These are phyloP conservation scores for Cladorhizidae sp. DNA, from an alignment of 37 sponge, comb jelly and placozoan genomes.

Conservation along the genomic window DNA sequence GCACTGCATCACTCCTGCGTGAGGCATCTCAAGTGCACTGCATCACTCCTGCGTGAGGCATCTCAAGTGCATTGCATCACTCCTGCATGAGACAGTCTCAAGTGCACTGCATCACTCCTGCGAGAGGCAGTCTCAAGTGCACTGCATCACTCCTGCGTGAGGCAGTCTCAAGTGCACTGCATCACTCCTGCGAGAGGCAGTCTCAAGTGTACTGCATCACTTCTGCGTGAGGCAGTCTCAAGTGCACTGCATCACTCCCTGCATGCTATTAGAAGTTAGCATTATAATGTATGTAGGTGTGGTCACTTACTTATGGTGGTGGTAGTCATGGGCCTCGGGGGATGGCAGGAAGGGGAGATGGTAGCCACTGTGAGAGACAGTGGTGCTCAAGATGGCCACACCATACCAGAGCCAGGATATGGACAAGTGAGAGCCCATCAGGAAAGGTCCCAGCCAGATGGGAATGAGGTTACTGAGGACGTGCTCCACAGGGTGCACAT, in stretches of 20 bases:
- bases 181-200: too few relatives aligned
- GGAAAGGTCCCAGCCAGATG: constrained; percentile 61
- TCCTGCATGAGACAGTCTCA: too few relatives aligned
- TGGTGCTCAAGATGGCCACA: constrained; percentile 37
- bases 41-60: too few relatives aligned
- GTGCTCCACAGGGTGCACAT: constrained; percentile 83
- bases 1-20: too few relatives aligned
- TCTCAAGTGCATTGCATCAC: too few relatives aligned
- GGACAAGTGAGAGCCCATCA: constrained; percentile 76
- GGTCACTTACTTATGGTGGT: constrained; percentile 71
- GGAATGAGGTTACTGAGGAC: constrained; percentile 60
- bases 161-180: neutral
- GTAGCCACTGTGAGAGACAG: constrained; percentile 81
- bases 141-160: too few relatives aligned
- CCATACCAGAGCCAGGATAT: constrained; percentile 71
- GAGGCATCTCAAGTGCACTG: too few relatives aligned
- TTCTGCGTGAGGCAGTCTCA: neutral
- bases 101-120: too few relatives aligned
- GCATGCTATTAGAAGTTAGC: neutral
- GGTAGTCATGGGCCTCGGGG: constrained; percentile 83
- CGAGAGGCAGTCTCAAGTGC: too few relatives aligned
- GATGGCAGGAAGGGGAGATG: constrained; percentile 88
- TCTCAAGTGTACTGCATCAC: neutral
- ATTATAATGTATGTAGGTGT: neutral
- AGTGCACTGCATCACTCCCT: neutral